Percentiles rank a stretch among this genome's conserved stretches.
These are phyloP conservation scores for Nipponia nippon DNA, from an alignment of 2,113 vertebrate species.

Conservation along the genomic window DNA sequence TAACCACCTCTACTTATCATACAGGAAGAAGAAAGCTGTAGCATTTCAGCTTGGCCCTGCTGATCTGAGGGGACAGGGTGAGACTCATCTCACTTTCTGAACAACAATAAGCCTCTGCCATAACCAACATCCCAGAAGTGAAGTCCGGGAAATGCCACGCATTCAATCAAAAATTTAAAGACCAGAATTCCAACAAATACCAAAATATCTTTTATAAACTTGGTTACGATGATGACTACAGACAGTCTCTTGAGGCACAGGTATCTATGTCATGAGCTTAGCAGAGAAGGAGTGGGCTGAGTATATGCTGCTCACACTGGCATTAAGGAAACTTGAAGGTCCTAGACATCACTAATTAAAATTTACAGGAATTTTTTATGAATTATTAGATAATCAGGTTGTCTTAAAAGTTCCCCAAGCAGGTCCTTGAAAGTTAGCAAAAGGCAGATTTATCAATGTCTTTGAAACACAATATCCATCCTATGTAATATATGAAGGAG, in stretches of 20 bases:
- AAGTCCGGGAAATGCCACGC: background rate
- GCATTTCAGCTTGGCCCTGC: background rate
- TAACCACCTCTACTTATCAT: background rate
- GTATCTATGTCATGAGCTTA: background rate
- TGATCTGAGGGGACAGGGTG: background rate
- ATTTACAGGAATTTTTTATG: background rate
- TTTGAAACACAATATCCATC: background rate
- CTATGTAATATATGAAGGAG: background rate
- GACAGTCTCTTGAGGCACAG: background rate
- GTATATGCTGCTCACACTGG: background rate
- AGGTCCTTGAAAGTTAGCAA: background rate
- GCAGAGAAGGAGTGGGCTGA: background rate
- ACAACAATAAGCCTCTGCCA: background rate
- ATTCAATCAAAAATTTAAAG: background rate
- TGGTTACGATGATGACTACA: background rate
- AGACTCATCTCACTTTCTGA: background rate
- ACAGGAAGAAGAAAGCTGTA: background rate
- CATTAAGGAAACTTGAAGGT: background rate
- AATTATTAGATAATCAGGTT: background rate
- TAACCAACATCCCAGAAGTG: background rate
- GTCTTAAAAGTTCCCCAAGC: background rate
- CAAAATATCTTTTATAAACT: background rate
- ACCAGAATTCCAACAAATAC: background rate
- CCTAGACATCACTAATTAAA: background rate
- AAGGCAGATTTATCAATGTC: background rate